Evolutionary conservation across 2,888 invertebrate species (phyloP).

Genomic region (Caenorhabditis imperialis): DNA sequence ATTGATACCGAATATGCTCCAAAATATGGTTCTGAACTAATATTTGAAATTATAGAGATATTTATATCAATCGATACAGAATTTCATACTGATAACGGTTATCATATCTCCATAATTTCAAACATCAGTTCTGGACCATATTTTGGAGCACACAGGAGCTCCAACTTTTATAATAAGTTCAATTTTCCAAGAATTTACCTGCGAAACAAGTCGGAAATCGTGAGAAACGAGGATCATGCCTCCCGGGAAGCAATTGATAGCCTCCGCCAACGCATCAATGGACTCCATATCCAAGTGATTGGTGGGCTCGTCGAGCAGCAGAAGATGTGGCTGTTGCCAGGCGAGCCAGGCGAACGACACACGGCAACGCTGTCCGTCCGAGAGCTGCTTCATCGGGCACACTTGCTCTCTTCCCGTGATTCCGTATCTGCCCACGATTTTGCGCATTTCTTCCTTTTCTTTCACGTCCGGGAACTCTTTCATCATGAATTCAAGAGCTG

Average conservation of each 20-base stretch:
- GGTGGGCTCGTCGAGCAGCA: conserved; percentile 87
- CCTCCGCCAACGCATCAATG: conserved; percentile 96
- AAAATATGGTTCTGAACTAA: too few relatives aligned
- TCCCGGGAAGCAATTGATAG: conserved; percentile 96
- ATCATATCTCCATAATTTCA: too few relatives aligned
- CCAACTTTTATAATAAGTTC: too few relatives aligned
- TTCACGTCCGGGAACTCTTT: conserved; percentile 94
- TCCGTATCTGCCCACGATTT: conserved; percentile 97
- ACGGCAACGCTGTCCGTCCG: conserved; percentile 97
- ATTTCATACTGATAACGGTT: too few relatives aligned
- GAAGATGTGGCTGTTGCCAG: conserved; percentile 94
- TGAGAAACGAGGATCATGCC: conserved; percentile 99
- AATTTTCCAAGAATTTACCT: conserved; percentile 86
- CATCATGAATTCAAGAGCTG: conserved; percentile 99
- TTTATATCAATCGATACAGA: too few relatives aligned
- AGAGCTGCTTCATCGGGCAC: conserved; percentile 93
- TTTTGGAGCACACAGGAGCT: too few relatives aligned
- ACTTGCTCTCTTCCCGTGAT: conserved; percentile 96
- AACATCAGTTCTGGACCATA: too few relatives aligned
- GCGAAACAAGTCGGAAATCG: conserved; percentile 98
- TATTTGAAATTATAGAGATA: too few relatives aligned
- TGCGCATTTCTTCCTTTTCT: conserved; percentile 98
- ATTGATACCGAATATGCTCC: too few relatives aligned
- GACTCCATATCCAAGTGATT: conserved; percentile 88
- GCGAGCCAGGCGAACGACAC: conserved; percentile 99